A percentile compares a stretch with the other conserved stretches of the same genome.
These are phyloP conservation scores for Prionailurus bengalensis DNA, from an alignment of 2,113 vertebrate species.

Conservation along the genomic window DNA sequence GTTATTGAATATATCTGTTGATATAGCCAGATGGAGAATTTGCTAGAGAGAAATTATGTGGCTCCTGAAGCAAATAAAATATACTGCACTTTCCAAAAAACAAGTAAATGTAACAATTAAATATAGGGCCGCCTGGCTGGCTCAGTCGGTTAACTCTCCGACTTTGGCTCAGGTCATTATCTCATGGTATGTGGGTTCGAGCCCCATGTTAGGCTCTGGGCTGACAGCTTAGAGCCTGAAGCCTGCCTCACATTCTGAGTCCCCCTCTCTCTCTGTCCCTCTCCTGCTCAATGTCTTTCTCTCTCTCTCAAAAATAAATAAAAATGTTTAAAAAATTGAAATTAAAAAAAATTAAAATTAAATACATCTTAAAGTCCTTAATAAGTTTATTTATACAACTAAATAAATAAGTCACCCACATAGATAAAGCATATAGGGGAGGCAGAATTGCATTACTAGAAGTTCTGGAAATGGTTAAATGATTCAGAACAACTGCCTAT, in stretches of 20 bases:
- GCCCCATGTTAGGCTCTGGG: no score
- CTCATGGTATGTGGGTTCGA: no score
- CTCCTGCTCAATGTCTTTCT: no score
- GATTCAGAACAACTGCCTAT: neutral
- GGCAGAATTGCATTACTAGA: neutral
- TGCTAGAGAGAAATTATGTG: neutral
- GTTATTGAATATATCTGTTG: neutral
- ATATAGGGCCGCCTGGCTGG: no score
- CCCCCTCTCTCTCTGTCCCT: no score
- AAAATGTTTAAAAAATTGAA: no score
- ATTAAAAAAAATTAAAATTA: neutral
- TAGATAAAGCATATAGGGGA: neutral
- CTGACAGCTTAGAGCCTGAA: no score
- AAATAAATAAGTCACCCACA: neutral
- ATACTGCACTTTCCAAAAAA: neutral
- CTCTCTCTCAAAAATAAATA: no score
- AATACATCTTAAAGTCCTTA: neutral
- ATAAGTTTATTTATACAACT: slow-evolving; percentile 10
- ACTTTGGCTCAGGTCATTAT: no score
- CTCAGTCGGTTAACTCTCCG: no score
- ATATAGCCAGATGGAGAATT: neutral
- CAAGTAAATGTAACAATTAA: neutral
- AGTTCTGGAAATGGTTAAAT: neutral
- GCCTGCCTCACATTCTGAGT: no score
- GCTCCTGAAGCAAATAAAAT: neutral